Base-by-base conservation (phyloP, 2,888 invertebrate genomes). In the Cheiracanthium punctorium region DNA sequence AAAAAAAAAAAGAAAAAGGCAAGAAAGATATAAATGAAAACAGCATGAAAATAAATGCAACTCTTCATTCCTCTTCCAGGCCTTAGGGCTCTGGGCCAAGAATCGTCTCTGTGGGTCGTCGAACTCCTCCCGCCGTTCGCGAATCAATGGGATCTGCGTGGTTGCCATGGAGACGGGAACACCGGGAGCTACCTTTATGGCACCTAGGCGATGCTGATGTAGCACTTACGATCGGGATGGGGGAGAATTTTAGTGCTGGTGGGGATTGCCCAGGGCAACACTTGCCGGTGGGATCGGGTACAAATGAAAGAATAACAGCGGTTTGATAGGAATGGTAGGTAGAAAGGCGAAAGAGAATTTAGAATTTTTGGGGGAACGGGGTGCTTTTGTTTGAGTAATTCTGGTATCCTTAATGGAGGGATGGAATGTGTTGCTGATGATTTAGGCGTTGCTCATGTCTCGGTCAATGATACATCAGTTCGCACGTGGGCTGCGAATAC, bases 131-230 rank as follows among this genome's bases (percentile, higher is more conserved):
- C 58, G 29, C 32, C 32, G 67, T 20, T 70, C 24, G 17, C 48
- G 84, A 79, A 85, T 85, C 85, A 80, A 85, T 85, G 85, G 77
- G 58, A 17, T 58, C 70, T 85, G 85, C 73, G 85, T 72, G 41
- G 79, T 85, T 32, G 32, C 64, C 80, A 85, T 85, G 48, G 85
- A 33, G 69, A 85, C 85, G 79, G 69, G 33, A 85, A 74, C 85
- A 85, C 85, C 85, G 79, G 79, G 85, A 85, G 85, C 82, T 82
- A 82, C 82, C 82, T 82, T 82, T 82, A 82, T 73, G 76, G 82
- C 67, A 82, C 82, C 82, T 82, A 82, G 82, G 77, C 24, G 24
- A 58, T 82, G 82, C 82, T 82, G 82, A 82, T 82, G 82, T 77
- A 77, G 82, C 82, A 82, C 82, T 82, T 82, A 82, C 77, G 65